phyloP scores from a whole-genome alignment of 2,888 invertebrate species.

The Macrophya alboannulata region DNA sequence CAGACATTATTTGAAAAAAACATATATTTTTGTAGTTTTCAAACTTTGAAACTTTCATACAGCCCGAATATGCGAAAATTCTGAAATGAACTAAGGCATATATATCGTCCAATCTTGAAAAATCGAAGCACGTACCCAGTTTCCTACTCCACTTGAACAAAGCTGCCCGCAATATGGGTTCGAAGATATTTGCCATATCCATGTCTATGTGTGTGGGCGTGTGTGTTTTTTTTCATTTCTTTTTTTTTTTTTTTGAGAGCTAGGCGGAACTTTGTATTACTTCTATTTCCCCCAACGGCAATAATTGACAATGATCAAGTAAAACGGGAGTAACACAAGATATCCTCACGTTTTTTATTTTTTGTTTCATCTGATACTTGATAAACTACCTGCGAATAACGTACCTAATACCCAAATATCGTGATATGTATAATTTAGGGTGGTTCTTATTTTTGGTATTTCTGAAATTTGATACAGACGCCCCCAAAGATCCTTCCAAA shows the following conservation, averaged over 20 bases:
- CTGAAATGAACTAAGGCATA: too few species aligned
- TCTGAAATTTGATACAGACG: too few species aligned
- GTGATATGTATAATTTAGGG: not conserved
- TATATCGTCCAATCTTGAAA: not conserved
- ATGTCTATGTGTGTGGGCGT: not conserved
- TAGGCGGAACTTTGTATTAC: not conserved
- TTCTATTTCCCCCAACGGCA: not conserved
- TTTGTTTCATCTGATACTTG: not conserved
- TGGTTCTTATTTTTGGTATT: too few species aligned
- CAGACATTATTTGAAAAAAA: too few species aligned
- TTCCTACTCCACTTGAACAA: slow-evolving; percentile 3
- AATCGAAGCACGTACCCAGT: slow-evolving; percentile 38
- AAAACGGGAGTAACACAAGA: not conserved
- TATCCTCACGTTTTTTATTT: too few species aligned
- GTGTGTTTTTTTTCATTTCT: too few species aligned
- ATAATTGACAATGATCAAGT: not conserved
- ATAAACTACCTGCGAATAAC: not conserved
- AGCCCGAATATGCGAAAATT: not conserved
- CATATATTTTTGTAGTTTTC: too few species aligned
- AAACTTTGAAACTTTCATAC: slow-evolving; percentile 41
- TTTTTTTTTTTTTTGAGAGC: not conserved
- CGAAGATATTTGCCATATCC: slow-evolving; percentile 13
- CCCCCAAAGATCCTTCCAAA: too few species aligned
- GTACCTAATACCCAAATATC: not conserved
- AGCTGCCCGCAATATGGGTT: not conserved